phyloP scores from a whole-genome alignment of 2,888 invertebrate genomes.

The Drosophila eohydei region DNA sequence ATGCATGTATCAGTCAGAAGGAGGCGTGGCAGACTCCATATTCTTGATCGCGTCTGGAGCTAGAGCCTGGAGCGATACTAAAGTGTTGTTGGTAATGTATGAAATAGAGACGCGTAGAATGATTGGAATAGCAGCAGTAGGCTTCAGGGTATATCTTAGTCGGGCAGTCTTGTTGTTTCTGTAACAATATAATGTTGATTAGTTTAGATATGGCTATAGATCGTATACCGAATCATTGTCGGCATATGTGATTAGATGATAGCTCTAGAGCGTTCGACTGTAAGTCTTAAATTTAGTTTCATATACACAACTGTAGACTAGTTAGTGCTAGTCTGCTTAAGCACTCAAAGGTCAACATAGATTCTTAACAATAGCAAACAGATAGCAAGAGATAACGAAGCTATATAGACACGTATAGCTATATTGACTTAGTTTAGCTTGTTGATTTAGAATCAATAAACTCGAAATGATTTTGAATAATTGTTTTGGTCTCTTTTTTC shows the following conservation, averaged over 20 bases:
- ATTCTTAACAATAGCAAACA: background rate
- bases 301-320: background rate
- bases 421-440: background rate
- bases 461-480: background rate
- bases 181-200: background rate
- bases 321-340: background rate
- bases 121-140: no score
- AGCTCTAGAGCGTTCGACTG: background rate
- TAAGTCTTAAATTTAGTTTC: background rate
- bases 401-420: background rate
- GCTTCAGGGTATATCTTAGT: background rate
- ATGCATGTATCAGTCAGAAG: no score
- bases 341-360: background rate
- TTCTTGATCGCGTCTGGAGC: no score
- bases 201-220: background rate
- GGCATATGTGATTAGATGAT: background rate
- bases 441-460: background rate
- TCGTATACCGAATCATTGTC: background rate
- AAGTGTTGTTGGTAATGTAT: no score
- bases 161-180: background rate
- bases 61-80: no score
- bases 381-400: background rate
- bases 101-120: background rate
- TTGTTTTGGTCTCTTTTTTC: slow-evolving; percentile 1
- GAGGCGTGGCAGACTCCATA: no score